Percentiles rank a stretch among this genome's conserved stretches.
Conservation (phyloP, 2,797 vertebrate species). For the Dermochelys coriacea region DNA sequence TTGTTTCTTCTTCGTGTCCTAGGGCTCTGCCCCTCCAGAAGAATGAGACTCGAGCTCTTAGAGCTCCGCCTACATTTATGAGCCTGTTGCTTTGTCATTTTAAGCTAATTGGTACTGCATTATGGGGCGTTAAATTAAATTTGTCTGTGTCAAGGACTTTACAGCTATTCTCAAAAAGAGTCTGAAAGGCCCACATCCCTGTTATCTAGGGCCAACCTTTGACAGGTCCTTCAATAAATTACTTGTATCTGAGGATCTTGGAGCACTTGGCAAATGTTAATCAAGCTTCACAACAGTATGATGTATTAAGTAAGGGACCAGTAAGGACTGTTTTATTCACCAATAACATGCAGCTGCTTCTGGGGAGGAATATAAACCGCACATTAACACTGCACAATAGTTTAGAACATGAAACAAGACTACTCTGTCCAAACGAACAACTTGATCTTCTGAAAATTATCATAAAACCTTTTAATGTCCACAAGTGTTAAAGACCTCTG, state of each 20-base stretch:
- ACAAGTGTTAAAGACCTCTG: not conserved
- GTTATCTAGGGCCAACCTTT: not conserved
- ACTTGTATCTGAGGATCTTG: not conserved
- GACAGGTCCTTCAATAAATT: not conserved
- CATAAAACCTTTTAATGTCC: not conserved
- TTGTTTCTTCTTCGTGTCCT: not conserved
- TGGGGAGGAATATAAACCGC: not conserved
- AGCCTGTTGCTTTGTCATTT: not conserved
- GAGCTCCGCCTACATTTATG: not conserved
- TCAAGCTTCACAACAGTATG: not conserved
- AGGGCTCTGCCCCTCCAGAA: not conserved
- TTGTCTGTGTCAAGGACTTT: not conserved
- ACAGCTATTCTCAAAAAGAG: not conserved
- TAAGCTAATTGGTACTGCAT: rapidly evolving
- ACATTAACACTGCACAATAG: rapidly evolving
- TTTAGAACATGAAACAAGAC: not conserved
- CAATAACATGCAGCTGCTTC: rapidly evolving
- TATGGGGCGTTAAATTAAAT: rapidly evolving
- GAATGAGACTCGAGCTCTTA: not conserved
- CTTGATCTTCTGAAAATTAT: not conserved
- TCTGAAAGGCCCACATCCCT: not conserved
- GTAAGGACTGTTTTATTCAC: rapidly evolving
- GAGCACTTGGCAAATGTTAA: not conserved
- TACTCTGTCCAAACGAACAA: not conserved
- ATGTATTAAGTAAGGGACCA: not conserved